Percentiles rank a stretch among this genome's conserved stretches.
phyloP scores from a whole-genome alignment of 1,140 invertebrate genomes.

The Helicoverpa zea region DNA sequence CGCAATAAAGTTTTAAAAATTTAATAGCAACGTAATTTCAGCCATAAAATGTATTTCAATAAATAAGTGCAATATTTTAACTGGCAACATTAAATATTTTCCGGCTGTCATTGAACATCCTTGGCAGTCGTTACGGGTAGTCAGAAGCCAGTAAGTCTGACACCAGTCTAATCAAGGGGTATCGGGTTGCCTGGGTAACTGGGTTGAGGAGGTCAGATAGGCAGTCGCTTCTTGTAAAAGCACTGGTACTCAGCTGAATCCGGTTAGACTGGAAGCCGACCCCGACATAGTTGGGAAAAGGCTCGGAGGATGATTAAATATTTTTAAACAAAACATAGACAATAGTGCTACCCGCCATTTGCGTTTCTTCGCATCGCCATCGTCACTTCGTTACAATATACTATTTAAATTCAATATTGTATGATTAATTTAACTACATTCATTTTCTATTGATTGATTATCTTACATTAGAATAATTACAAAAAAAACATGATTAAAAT shows the following conservation, averaged over 20 bases:
- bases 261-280: too few species aligned
- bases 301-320: too few species aligned
- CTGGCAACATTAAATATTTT: conserved; percentile 46
- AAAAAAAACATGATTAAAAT: conserved; percentile 19
- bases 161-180: too few species aligned
- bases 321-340: conserved; percentile 31
- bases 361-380: conserved; percentile 9
- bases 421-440: conserved; percentile 48
- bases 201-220: too few species aligned
- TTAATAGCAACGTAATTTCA: conserved; percentile 48
- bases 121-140: too few species aligned
- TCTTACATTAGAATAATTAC: conserved; percentile 26
- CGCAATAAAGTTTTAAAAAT: conserved; percentile 38
- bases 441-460: conserved; percentile 48
- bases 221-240: too few species aligned
- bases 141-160: too few species aligned
- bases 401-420: conserved; percentile 47
- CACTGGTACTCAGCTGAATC: too few species aligned
- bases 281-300: too few species aligned
- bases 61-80: conserved; percentile 40
- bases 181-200: too few species aligned
- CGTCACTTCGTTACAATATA: conserved; percentile 30
- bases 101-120: too few species aligned
- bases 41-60: conserved; percentile 43
- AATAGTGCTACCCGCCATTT: conserved; percentile 46